Evolutionary conservation across 2,797 vertebrate genomes (phyloP), one percentile per base, ranked within the genome.

Genomic region (Myotis daubentonii): DNA sequence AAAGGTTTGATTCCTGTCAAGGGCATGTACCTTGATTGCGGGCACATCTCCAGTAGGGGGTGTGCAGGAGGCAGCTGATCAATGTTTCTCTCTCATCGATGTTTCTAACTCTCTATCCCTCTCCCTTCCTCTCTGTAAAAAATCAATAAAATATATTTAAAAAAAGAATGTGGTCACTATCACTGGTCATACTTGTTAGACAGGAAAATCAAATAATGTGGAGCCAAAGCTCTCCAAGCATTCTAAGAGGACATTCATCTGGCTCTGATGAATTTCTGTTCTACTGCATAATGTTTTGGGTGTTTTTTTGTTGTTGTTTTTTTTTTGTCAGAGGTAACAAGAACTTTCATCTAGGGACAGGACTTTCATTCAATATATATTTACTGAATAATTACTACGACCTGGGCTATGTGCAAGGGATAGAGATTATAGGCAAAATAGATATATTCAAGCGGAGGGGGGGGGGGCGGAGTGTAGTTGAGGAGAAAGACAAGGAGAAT

Each of bases 401-500:
- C 1, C 6, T 30, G 19, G 36, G 2, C 12, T 90, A 41, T 93
- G 19, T 6, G 5, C 11, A 13, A 76, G 30, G 30, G 9, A 75
- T 84, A 25, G 36, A 72, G 36, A 89, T 86, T 49, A 65, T 12
- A 78, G 41, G 78, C 44, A 85, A 85, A 79, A 81, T 51, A 93
- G 33, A 76, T 36, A 83, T 30, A 80, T 7, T 93, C 3, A 38
- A 78, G 36, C 3, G 57, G 75, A 13, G 16, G 11, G 44, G 44
- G 11, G 57, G 75, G 23, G 16, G 11, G 44, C 11, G 11, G 19
- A 57, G 62, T 41, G 38, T 28, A 6, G 30, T 6, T 11, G 33
- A 95, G 65, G 30, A 93, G n/a, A 95, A 84, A 94, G 72, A 55
- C 28, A 44, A 86, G n/a, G 22, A 81, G 68, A 57, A 74, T 23